A percentile compares a stretch with the other conserved stretches of the same genome.
Conservation (phyloP, 2,113 vertebrate species). For the Gadus chalcogrammus region DNA sequence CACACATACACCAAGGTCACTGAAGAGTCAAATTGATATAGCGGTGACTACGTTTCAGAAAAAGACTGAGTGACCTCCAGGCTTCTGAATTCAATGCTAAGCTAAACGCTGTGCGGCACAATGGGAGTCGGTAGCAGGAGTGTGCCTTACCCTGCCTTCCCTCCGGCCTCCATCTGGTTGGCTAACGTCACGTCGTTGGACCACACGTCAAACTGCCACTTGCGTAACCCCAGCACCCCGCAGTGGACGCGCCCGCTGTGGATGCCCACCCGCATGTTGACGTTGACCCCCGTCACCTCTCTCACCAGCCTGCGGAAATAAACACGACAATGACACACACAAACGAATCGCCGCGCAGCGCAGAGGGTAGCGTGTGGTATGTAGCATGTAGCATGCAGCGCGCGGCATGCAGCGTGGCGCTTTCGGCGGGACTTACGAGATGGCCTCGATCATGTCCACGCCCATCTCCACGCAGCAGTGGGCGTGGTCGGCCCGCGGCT, state of each 20-base stretch:
- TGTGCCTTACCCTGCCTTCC: conserved; percentile 83
- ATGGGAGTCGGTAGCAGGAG: background rate
- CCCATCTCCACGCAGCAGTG: conserved; percentile 99
- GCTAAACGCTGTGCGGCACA: too few relatives aligned
- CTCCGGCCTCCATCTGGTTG: conserved; percentile 95
- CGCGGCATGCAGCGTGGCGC: too few relatives aligned
- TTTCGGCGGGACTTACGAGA: conserved; percentile 80
- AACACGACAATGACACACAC: background rate
- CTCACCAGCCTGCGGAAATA: conserved; percentile 81
- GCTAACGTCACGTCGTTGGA: conserved; percentile 94
- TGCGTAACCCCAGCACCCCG: conserved; percentile 89
- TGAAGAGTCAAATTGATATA: conserved; percentile 1
- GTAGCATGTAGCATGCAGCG: background rate
- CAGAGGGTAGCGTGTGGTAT: background rate
- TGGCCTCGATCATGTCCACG: conserved; percentile 97
- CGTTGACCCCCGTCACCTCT: conserved; percentile 93
- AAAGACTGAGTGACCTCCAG: background rate
- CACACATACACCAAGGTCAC: conserved; percentile 5
- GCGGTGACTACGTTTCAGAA: background rate
- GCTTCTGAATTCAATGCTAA: background rate
- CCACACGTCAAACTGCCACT: conserved; percentile 98
- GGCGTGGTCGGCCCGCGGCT: conserved; percentile 90
- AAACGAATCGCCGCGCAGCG: background rate
- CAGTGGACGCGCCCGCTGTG: conserved; percentile 94
- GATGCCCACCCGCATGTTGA: conserved; percentile 97